Conservation (phyloP, 1,140 invertebrate species). For the Harlomillsia oculata region DNA sequence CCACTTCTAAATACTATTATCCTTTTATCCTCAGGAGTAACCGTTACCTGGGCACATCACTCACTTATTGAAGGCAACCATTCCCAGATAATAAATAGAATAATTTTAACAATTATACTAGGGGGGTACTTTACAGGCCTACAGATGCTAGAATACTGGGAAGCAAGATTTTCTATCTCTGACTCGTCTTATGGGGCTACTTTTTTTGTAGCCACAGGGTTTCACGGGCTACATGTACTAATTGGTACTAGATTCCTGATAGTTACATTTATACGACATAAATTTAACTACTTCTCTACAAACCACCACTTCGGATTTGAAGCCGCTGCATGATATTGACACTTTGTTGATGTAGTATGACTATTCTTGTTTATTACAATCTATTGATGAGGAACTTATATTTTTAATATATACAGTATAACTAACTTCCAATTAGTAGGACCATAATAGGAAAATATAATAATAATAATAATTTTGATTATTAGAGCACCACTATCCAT, state of each 20-base stretch:
- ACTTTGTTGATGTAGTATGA: constrained; percentile 64
- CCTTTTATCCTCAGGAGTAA: constrained; percentile 41
- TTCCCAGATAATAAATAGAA: constrained; percentile 40
- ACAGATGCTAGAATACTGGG: constrained; percentile 41
- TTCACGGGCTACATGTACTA: constrained; percentile 61
- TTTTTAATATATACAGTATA: constrained; percentile 58
- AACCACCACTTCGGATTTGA: constrained; percentile 59
- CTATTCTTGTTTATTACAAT: constrained; percentile 57
- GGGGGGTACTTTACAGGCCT: constrained; percentile 46
- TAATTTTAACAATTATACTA: constrained; percentile 48
- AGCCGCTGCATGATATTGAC: constrained; percentile 60
- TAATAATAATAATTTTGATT: constrained; percentile 40
- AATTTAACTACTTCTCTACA: constrained; percentile 48
- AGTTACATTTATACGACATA: constrained; percentile 46
- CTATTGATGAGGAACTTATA: constrained; percentile 55
- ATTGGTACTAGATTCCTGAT: constrained; percentile 56
- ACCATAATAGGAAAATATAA: constrained; percentile 45
- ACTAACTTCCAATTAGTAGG: constrained; percentile 58
- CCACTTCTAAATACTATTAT: constrained; percentile 44
- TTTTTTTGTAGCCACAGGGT: constrained; percentile 62
- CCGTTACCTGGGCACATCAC: constrained; percentile 46
- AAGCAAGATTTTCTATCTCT: constrained; percentile 47
- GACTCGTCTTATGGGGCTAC: constrained; percentile 54
- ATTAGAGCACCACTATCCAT: constrained; percentile 41
- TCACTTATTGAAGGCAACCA: constrained; percentile 46